Evolutionary conservation across 1,140 invertebrate species (phyloP).

Genomic region (Rhagoletis zephyria): DNA sequence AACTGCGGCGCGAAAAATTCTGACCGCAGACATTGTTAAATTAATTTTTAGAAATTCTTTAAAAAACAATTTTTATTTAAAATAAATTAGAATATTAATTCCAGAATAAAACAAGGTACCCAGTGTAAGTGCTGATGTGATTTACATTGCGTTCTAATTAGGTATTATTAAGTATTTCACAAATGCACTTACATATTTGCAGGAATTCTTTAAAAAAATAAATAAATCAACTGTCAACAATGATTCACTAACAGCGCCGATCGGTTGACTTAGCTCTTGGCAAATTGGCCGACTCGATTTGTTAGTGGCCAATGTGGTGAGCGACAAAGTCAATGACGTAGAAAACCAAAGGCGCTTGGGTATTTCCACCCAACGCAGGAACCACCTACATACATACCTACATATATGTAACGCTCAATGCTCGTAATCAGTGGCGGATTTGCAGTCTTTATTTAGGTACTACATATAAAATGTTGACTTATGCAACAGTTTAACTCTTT

Average conservation of each 20-base stretch:
- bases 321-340: too few species aligned
- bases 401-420: too few species aligned
- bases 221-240: background rate
- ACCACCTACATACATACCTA: too few species aligned
- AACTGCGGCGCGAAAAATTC: background rate
- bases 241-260: background rate
- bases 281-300: background rate
- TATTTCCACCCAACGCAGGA: too few species aligned
- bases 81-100: too few species aligned
- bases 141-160: background rate
- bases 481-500: too few species aligned
- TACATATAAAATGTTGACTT: too few species aligned
- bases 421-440: too few species aligned
- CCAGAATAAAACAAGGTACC: background rate
- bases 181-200: background rate
- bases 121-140: background rate
- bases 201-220: background rate
- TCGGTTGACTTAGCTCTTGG: background rate
- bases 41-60: background rate
- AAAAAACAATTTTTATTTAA: background rate
- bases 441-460: too few species aligned
- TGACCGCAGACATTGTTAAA: background rate
- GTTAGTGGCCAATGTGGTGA: too few species aligned
- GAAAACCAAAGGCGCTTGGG: too few species aligned
- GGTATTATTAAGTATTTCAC: background rate